phyloP scores from a whole-genome alignment of 2,797 vertebrate genomes.

The Pseudochirops corinnae region DNA sequence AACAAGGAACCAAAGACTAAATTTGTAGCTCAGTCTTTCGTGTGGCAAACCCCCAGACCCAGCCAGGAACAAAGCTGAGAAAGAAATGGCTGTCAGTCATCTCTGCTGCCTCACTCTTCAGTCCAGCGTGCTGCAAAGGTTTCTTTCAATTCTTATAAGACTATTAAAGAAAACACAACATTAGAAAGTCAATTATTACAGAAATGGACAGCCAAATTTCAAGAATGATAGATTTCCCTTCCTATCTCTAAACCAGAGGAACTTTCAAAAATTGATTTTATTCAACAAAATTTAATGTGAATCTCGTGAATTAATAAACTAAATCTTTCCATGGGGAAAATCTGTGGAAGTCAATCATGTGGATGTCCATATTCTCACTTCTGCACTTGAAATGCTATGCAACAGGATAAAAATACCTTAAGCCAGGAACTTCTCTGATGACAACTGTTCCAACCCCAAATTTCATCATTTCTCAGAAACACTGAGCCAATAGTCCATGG shows the following conservation, averaged over 20 bases:
- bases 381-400: background rate
- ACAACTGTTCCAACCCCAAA: fast-evolving
- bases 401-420: background rate
- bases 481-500: background rate
- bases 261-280: constrained; percentile 43
- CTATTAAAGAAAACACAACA: background rate
- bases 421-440: background rate
- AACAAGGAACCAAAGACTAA: background rate
- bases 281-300: constrained; percentile 10
- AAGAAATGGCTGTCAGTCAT: background rate
- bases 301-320: constrained; percentile 11
- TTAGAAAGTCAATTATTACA: background rate
- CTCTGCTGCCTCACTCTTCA: fast-evolving
- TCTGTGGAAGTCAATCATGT: background rate
- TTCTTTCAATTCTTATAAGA: background rate
- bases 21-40: fast-evolving
- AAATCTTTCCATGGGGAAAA: constrained; percentile 16
- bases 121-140: background rate
- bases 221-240: background rate
- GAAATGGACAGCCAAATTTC: constrained; percentile 28
- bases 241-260: constrained; percentile 29
- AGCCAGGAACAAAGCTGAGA: fast-evolving
- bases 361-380: background rate
- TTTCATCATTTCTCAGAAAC: background rate
- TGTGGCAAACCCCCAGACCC: background rate